phyloP scores from a whole-genome alignment of 1,140 invertebrate genomes.

The Sycophila sp. region DNA sequence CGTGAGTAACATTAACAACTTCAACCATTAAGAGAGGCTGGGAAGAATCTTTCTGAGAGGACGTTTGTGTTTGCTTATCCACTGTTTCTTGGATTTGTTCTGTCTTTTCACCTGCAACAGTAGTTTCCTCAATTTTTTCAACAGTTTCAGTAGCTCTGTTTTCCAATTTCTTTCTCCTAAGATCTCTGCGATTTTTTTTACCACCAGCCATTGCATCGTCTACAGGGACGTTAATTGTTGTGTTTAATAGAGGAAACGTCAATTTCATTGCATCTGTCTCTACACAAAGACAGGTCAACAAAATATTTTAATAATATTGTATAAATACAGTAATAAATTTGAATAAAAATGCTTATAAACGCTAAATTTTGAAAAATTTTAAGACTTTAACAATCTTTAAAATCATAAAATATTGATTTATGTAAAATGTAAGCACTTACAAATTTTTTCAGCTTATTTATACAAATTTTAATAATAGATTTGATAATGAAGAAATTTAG shows the following conservation, averaged over 20 bases:
- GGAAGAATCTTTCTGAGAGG: conserved; percentile 60
- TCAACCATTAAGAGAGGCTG: conserved; percentile 88
- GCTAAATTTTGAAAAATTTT: too few species aligned
- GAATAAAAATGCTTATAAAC: too few species aligned
- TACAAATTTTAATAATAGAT: not conserved
- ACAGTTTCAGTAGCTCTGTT: conserved; percentile 30
- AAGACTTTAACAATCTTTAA: too few species aligned
- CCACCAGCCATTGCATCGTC: conserved; percentile 51
- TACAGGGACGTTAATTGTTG: conserved; percentile 71
- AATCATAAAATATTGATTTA: too few species aligned
- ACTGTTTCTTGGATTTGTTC: conserved; percentile 29
- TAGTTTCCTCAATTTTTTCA: conserved; percentile 39
- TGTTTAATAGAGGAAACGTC: conserved; percentile 74
- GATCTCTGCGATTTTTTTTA: conserved; percentile 53
- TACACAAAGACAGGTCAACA: conserved; percentile 48
- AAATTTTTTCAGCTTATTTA: too few species aligned
- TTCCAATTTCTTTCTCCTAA: conserved; percentile 48
- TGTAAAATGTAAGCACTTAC: too few species aligned
- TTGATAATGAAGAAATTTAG: not conserved
- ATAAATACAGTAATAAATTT: not conserved
- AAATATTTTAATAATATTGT: conserved; percentile 20
- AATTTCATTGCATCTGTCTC: conserved; percentile 63
- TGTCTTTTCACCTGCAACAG: conserved; percentile 20
- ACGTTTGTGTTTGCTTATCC: conserved; percentile 9
- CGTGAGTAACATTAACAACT: conserved; percentile 92